Conservation (phyloP, 1,140 invertebrate species). For the Sogatella furcifera region DNA sequence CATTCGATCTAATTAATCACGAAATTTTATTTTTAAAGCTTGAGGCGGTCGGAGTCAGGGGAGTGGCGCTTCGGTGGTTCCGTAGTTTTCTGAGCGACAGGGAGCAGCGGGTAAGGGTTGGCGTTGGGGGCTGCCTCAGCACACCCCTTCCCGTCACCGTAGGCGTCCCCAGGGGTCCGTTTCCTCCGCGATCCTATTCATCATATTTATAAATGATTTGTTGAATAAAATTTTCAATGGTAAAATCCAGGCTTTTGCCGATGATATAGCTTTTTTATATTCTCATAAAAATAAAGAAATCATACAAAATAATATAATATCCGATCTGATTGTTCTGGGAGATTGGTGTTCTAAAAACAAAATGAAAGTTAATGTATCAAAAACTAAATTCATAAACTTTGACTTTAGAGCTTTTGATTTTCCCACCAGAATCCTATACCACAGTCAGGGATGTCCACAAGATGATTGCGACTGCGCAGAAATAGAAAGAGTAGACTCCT, state of each 20-base stretch:
- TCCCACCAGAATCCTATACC: background rate
- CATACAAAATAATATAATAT: background rate
- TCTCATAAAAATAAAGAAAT: background rate
- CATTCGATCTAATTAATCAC: conserved; percentile 3
- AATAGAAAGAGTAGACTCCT: conserved; percentile 3
- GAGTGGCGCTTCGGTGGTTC: background rate
- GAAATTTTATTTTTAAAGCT: background rate
- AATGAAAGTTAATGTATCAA: background rate
- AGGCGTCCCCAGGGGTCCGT: conserved; percentile 2
- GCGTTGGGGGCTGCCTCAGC: background rate
- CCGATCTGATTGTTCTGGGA: background rate
- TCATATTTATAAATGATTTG: conserved; percentile 9
- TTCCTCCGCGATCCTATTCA: conserved; percentile 1
- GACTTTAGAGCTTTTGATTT: background rate
- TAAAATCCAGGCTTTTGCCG: conserved; percentile 1
- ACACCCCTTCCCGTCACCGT: background rate
- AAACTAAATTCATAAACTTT: conserved; percentile 7
- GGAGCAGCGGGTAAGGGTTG: background rate
- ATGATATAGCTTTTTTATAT: conserved; percentile 6
- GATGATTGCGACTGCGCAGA: background rate
- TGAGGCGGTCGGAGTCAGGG: conserved; percentile 6
- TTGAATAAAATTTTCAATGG: background rate
- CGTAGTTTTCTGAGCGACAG: background rate
- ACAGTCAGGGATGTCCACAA: background rate
- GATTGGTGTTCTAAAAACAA: background rate